Evolutionary conservation across 2,797 vertebrate genomes (phyloP).

Genomic region (Mastacembelus armatus): DNA sequence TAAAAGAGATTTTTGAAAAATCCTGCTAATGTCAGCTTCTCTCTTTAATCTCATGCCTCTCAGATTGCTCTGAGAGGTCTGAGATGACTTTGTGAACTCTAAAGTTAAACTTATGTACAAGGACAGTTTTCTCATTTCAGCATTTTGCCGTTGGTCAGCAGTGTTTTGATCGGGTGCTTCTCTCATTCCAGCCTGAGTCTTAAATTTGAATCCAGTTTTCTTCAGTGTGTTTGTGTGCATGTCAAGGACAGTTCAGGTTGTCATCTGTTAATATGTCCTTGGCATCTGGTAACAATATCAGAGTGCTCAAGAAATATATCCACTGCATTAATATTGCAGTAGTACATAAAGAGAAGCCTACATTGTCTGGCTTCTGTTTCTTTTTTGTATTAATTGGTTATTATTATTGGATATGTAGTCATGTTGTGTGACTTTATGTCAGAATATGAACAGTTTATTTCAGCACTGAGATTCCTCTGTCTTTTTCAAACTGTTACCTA

Average conservation of each 20-base stretch:
- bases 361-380: not conserved
- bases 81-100: not conserved
- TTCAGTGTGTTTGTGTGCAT: constrained; percentile 1
- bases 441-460: too few relatives aligned
- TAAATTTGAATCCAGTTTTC: constrained; percentile 23
- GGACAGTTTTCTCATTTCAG: constrained; percentile 34
- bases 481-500: too few relatives aligned
- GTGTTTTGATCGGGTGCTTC: constrained; percentile 14
- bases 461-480: too few relatives aligned
- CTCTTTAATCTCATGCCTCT: not conserved
- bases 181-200: constrained; percentile 33
- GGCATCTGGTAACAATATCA: constrained; percentile 1
- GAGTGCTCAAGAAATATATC: not conserved
- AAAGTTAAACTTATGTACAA: constrained; percentile 17
- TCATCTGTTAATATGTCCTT: constrained; percentile 20
- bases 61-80: not conserved
- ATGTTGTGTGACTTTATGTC: too few relatives aligned
- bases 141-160: constrained; percentile 44
- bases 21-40: not conserved
- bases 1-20: not conserved
- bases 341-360: not conserved
- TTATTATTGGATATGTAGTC: not conserved
- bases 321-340: not conserved
- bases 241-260: constrained; percentile 9
- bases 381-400: not conserved